Conservation (phyloP, 2,797 vertebrate genomes). For the Chaunax sp. region DNA sequence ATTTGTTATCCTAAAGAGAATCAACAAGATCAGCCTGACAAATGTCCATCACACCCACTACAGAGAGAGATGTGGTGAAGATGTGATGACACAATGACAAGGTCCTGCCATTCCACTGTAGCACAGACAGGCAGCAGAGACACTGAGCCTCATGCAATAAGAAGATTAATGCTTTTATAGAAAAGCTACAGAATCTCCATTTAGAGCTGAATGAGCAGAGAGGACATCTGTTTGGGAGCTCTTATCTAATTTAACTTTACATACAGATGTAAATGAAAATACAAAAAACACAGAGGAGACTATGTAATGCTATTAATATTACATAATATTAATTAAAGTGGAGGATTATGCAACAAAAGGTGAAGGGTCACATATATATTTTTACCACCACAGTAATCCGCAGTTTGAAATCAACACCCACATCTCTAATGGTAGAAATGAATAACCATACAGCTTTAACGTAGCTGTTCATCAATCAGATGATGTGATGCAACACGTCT, state of each 20-base stretch:
- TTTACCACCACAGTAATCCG: slow-evolving; percentile 26
- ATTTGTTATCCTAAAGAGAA: too few relatives aligned
- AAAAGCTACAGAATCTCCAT: slow-evolving; percentile 82
- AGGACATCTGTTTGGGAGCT: slow-evolving; percentile 75
- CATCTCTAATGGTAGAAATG: neutral
- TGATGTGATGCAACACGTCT: neutral
- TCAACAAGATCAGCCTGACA: neutral
- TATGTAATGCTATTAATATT: slow-evolving; percentile 42
- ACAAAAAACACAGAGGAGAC: slow-evolving; percentile 22
- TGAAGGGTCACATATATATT: slow-evolving; percentile 30
- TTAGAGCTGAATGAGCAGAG: slow-evolving; percentile 71
- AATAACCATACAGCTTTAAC: slow-evolving; percentile 3
- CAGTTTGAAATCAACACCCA: slow-evolving; percentile 16
- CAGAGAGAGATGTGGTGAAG: neutral
- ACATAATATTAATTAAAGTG: slow-evolving; percentile 53
- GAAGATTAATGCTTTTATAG: slow-evolving; percentile 87
- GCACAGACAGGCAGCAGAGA: slow-evolving; percentile 63
- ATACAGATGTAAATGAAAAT: too few relatives aligned
- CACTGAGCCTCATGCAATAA: slow-evolving; percentile 76
- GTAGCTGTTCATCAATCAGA: neutral
- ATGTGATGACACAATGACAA: neutral
- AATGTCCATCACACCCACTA: neutral
- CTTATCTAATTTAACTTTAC: slow-evolving; percentile 36
- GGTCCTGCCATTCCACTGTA: slow-evolving; percentile 63
- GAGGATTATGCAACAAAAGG: slow-evolving; percentile 42